phyloP scores from a whole-genome alignment of 2,113 vertebrate species.

The Cyrtonyx montezumae region DNA sequence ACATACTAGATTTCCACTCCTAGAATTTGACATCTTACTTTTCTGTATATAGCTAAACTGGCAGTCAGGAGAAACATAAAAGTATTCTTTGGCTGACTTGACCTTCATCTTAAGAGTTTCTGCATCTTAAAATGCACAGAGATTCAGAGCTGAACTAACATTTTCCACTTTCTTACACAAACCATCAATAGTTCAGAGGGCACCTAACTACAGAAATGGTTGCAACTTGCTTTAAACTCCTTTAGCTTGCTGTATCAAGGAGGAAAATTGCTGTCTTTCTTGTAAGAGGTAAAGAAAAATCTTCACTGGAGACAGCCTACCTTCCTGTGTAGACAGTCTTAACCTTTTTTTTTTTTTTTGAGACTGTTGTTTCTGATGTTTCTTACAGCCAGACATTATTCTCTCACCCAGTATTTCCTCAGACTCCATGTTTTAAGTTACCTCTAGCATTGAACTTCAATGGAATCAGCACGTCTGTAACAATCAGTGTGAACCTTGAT shows the following conservation, averaged over 20 bases:
- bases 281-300: conserved; percentile 36
- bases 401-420: conserved; percentile 63
- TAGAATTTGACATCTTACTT: not conserved
- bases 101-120: not conserved
- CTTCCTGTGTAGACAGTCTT: conserved; percentile 47
- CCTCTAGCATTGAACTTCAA: conserved; percentile 53
- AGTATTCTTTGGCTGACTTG: not conserved
- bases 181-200: not conserved
- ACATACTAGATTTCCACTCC: not conserved
- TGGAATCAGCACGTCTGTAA: conserved; percentile 60
- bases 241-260: not conserved
- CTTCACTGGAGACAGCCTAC: conserved; percentile 61
- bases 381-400: conserved; percentile 55
- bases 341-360: conserved; percentile 30
- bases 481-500: conserved; percentile 58
- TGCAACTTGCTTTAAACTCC: not conserved
- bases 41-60: not conserved
- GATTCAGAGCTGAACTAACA: not conserved
- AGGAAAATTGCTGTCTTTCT: conserved; percentile 1
- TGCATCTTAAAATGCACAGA: not conserved
- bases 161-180: not conserved
- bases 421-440: conserved; percentile 63
- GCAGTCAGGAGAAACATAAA: not conserved
- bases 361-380: conserved; percentile 59
- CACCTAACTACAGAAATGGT: not conserved